Evolutionary conservation across 1,140 invertebrate species (phyloP), one percentile per base, ranked within the genome.

Genomic region (Zaprionus africanus): DNA sequence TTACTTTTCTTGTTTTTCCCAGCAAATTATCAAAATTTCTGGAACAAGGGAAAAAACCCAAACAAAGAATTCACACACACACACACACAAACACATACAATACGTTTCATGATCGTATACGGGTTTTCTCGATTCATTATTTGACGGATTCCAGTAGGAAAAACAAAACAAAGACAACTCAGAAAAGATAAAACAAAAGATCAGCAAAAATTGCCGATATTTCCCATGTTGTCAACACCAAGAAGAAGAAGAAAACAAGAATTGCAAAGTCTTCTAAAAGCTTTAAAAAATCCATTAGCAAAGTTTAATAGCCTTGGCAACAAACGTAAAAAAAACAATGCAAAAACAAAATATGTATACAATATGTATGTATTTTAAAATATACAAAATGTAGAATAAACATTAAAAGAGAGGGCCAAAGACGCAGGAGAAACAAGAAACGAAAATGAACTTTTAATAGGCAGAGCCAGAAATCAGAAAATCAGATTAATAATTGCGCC

Each of bases 391-490:
- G 26, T 51, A 49, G 22, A 71, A 79, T 57, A 72, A 72, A 68
- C 46, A 68, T 64, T 22, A 49, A 56, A 38, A 51, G 41, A 46
- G 34, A 75, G 22, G 17, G 60, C 19, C 26, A 17, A 53, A 22
- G 38, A 61, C 46, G n/a, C 56, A 31, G 0, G 36, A 38, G 4
- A 6, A 69, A 51, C 19, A 63, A 66, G 51, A 54, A 38, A 71
- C 31, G 31, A 82, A 81, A 78, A 76, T 78, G 70, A 76, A 79
- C 49, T 81, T 75, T 79, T 79, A 65, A 75, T 74, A 57, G 49
- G 68, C 19, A 38, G 34, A 66, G 56, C 41, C 36, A 59, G 65
- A 59, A 62, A 53, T 58, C 66, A 69, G 64, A 31, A 74, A 75
- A 70, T 76, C 60, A 76, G 66, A 76, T 72, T 76, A 66, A 72